phyloP scores from a whole-genome alignment of 2,113 vertebrate species.

The Eulemur rufifrons region DNA sequence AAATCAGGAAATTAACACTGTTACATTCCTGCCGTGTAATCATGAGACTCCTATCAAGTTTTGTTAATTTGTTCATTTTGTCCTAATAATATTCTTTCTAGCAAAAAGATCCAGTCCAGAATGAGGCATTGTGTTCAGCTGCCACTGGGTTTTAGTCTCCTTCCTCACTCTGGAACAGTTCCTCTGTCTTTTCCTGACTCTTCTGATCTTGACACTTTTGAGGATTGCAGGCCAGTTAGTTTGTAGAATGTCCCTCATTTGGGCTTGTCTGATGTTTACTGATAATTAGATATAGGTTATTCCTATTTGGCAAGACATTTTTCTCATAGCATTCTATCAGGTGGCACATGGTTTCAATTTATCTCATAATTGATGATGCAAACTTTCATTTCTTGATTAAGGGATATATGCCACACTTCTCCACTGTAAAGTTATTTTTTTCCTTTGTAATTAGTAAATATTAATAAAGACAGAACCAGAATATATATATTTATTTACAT shows the following conservation, averaged over 20 bases:
- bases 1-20: background rate
- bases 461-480: background rate
- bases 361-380: background rate
- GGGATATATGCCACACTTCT: background rate
- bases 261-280: background rate
- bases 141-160: background rate
- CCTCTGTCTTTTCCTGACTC: background rate
- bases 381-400: conserved; percentile 1
- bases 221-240: background rate
- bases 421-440: background rate
- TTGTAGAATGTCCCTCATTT: background rate
- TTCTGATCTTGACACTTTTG: background rate
- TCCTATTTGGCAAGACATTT: background rate
- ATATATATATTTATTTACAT: background rate
- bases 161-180: background rate
- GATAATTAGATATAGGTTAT: background rate
- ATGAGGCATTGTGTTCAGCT: background rate
- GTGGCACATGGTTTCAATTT: background rate
- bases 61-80: background rate
- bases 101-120: background rate
- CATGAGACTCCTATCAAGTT: background rate
- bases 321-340: background rate
- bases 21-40: background rate
- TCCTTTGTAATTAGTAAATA: background rate
- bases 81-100: background rate